Conservation (phyloP, 2,797 vertebrate genomes). For the Natrix natrix region DNA sequence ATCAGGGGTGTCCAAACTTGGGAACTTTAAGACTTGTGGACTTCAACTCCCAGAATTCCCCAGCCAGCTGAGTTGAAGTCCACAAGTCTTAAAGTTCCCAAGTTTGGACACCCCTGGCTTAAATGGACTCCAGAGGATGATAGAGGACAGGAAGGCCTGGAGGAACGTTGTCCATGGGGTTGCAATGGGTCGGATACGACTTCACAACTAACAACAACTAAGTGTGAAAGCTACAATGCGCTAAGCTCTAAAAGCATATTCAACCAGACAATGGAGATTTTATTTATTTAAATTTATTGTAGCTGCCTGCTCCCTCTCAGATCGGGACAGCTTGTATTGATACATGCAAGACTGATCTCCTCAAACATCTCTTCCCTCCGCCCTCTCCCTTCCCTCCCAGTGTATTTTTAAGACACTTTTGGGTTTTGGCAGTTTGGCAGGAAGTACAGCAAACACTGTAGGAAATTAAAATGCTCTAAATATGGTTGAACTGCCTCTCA, state of each 20-base stretch:
- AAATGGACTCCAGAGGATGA: no score
- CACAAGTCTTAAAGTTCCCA: no score
- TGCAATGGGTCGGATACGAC: no score
- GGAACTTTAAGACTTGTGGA: no score
- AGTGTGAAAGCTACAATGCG: background rate
- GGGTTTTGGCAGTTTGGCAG: background rate
- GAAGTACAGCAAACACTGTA: background rate
- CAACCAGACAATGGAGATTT: no score
- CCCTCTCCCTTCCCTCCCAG: background rate
- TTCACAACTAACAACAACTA: no score
- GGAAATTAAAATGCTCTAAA: background rate
- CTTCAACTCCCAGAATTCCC: no score
- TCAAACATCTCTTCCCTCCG: background rate
- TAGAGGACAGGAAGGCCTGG: no score
- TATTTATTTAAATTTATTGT: background rate
- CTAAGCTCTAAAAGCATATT: background rate
- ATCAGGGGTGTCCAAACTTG: no score
- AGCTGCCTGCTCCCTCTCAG: background rate
- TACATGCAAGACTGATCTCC: background rate
- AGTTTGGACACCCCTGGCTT: no score
- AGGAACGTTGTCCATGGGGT: no score
- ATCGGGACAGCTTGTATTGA: background rate
- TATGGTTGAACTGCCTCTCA: background rate
- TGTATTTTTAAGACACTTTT: background rate
- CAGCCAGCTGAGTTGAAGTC: no score